These are phyloP conservation scores for Gisinianus flammeolus DNA, from an alignment of 2,888 invertebrate genomes.

Conservation along the genomic window DNA sequence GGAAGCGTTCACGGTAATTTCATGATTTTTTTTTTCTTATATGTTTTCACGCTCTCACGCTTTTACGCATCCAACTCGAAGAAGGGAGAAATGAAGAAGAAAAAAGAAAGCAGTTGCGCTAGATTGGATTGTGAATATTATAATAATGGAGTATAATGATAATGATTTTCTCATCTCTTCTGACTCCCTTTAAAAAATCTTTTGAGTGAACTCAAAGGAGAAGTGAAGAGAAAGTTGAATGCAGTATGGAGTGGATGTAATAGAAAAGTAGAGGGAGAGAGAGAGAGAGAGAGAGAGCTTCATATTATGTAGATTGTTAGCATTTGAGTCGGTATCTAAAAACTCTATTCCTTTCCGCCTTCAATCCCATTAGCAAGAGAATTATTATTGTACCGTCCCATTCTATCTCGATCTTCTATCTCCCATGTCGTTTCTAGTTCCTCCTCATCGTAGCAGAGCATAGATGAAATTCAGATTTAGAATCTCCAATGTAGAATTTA, in stretches of 20 bases:
- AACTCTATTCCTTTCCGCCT: too few species aligned
- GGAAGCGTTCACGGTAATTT: too few species aligned
- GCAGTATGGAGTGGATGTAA: background rate
- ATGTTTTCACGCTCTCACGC: background rate
- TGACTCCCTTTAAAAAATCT: background rate
- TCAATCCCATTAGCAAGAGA: background rate
- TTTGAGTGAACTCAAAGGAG: background rate
- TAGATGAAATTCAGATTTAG: background rate
- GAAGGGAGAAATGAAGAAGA: background rate
- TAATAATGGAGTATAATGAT: too few species aligned
- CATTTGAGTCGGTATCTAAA: too few species aligned
- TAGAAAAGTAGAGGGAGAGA: background rate
- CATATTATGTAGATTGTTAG: background rate
- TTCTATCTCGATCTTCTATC: background rate
- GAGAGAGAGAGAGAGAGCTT: background rate
- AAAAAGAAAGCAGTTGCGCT: background rate
- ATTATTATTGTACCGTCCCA: background rate
- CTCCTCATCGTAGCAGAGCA: background rate
- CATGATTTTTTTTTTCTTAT: background rate
- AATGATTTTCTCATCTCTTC: conserved; percentile 8
- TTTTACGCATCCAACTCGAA: background rate
- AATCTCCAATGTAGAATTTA: too few species aligned
- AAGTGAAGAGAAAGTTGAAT: background rate
- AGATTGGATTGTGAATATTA: conserved; percentile 1
- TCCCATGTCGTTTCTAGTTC: background rate